A percentile compares a stretch with the other conserved stretches of the same genome.
phyloP scores from a whole-genome alignment of 2,888 invertebrate species.

The Hololepta plana region DNA sequence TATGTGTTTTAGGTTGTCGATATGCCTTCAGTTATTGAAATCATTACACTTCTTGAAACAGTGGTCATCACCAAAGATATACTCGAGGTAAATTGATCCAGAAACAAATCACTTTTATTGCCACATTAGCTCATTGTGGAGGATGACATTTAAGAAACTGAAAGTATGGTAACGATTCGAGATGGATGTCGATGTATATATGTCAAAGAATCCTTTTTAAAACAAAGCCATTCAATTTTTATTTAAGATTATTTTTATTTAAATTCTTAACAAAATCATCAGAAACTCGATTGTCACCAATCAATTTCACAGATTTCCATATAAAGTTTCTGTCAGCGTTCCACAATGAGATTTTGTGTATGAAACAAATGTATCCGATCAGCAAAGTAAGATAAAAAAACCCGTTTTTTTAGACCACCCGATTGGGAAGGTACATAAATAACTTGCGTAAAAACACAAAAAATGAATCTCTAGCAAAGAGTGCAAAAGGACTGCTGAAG shows the following conservation, averaged over 20 bases:
- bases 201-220: too few species aligned
- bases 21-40: conserved; percentile 83
- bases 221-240: too few species aligned
- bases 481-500: conserved; percentile 82
- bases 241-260: too few species aligned
- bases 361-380: too few species aligned
- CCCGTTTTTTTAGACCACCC: conserved; percentile 56
- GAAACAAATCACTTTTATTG: not conserved
- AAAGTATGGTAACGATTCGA: too few species aligned
- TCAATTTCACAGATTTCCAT: too few species aligned
- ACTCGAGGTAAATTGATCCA: conserved; percentile 49
- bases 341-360: too few species aligned
- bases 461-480: conserved; percentile 68
- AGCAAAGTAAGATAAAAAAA: too few species aligned
- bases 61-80: conserved; percentile 79
- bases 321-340: too few species aligned
- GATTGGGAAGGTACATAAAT: conserved; percentile 86
- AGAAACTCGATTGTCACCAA: too few species aligned
- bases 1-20: conserved; percentile 66
- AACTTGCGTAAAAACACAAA: conserved; percentile 73
- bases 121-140: not conserved
- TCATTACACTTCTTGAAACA: conserved; percentile 83
- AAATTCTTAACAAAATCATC: too few species aligned
- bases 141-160: not conserved
- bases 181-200: too few species aligned